Evolutionary conservation across 2,797 vertebrate species (phyloP), one percentile per base, ranked within the genome.

Genomic region (Muscicapa comitata): DNA sequence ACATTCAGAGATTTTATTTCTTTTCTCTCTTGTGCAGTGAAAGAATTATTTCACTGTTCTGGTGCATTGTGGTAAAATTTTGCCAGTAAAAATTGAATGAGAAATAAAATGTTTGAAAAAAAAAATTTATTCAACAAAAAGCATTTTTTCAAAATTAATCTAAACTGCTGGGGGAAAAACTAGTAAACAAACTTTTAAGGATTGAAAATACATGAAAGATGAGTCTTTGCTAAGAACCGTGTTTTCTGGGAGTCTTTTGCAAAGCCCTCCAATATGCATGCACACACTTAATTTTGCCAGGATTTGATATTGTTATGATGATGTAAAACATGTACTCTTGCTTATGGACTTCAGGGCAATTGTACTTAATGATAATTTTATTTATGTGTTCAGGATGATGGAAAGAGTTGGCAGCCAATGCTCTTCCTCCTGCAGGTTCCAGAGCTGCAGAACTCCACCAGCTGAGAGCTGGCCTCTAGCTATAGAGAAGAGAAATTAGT

Each of bases 41-140:
- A 65, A 57, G 20, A 85, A 23, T 57, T 59, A 43, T 58, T 67
- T 54, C 7, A 28, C 8, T 57, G 29, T 59, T 53, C n/a, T 42
- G 19, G 17, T 45, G 24, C 12, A 7, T 10, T 74, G 40, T 61
- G 21, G 15, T 65, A 88, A 92, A 73, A 48, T 24, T 25, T 43
- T 74, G 4, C 25, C 61, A 58, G 7, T 55, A 33, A 75, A 89
- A 72, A 26, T 6, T n/a, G 51, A 78, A 55, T 58, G 43, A 86
- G 28, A 68, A 88, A 71, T 48, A 61, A 78, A 12, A 3, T 61
- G 26, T 87, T 94, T 83, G 71, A 79, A 95, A 96, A 95, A 20
- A 89, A 88, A 81, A 33, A 53, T 95, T 75, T 91, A 94, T 88
- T 70, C 29, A 92, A 43, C 47, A 80, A 79, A 94, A 97, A 86